Percentiles rank a stretch among this genome's conserved stretches.
These are phyloP conservation scores for Platanista minor DNA, from an alignment of 2,113 vertebrate genomes.

Conservation along the genomic window DNA sequence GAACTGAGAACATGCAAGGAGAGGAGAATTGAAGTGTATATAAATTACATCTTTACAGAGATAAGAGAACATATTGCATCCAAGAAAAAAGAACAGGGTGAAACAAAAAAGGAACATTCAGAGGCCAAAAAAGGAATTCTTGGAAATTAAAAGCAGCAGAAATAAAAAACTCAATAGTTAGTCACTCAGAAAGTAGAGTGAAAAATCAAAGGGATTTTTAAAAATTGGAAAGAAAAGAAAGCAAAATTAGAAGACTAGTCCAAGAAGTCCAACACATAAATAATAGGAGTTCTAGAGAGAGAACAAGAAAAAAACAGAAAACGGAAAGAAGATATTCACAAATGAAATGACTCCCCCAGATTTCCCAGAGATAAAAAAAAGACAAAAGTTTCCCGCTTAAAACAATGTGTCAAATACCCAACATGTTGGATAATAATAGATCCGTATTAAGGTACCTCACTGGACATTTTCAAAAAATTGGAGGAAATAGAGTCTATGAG, in stretches of 20 bases:
- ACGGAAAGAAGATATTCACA: not conserved
- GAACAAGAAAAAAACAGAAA: not conserved
- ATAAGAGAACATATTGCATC: not conserved
- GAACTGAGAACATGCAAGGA: not conserved
- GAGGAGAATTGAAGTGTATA: not conserved
- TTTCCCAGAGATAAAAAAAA: slow-evolving; percentile 31
- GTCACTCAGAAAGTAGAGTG: not conserved
- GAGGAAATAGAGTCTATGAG: not conserved
- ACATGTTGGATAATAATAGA: not conserved
- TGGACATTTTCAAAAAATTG: not conserved
- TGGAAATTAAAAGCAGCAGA: not conserved
- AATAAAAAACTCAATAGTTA: not conserved
- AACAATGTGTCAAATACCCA: not conserved
- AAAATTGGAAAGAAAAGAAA: slow-evolving; percentile 6
- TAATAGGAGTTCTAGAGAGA: not conserved
- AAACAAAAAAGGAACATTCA: not conserved
- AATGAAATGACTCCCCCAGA: not conserved
- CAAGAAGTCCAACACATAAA: not conserved
- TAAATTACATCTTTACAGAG: not conserved
- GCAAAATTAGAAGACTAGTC: not conserved
- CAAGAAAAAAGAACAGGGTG: not conserved
- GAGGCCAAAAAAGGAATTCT: not conserved
- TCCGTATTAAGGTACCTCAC: not conserved
- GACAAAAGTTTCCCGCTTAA: not conserved
- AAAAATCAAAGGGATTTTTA: not conserved